phyloP scores from a whole-genome alignment of 1,140 invertebrate species.

The Pinna nobilis region DNA sequence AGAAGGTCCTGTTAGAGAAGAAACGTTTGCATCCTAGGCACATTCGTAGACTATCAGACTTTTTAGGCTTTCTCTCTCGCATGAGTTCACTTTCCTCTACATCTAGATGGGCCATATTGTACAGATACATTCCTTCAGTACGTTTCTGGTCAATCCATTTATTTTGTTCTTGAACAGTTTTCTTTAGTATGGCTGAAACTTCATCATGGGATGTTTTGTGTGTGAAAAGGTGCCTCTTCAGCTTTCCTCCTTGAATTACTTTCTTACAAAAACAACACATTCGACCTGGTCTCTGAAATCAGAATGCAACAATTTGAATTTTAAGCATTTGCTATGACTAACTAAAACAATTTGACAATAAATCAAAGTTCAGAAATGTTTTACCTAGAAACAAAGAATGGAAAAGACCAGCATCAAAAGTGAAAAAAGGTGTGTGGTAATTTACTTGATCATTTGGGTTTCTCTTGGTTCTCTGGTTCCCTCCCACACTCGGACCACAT shows the following conservation, averaged over 20 bases:
- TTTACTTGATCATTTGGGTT: no score
- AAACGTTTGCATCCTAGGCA: constrained; percentile 27
- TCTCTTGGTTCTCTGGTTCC: no score
- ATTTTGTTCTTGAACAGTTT: constrained; percentile 9
- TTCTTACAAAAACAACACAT: constrained; percentile 17
- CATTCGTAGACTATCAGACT: constrained; percentile 23
- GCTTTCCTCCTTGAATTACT: constrained; percentile 17
- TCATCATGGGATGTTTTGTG: constrained; percentile 7
- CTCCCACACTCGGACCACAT: no score
- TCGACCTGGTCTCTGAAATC: constrained; percentile 19
- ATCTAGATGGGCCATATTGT: constrained; percentile 17
- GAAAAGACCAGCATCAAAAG: no score
- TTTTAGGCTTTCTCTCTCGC: constrained; percentile 33
- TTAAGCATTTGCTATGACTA: no score
- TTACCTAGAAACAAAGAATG: no score
- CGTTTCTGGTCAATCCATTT: constrained; percentile 24
- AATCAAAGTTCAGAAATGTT: no score
- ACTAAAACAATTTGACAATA: no score
- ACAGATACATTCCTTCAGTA: constrained; percentile 18
- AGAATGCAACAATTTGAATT: no score
- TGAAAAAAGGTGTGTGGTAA: no score
- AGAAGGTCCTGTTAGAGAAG: constrained; percentile 33
- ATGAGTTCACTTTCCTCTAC: constrained; percentile 24
- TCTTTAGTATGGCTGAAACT: constrained; percentile 22
- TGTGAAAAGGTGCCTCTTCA: constrained; percentile 19